Conservation (phyloP, 2,113 vertebrate genomes). For the Vombatus ursinus region DNA sequence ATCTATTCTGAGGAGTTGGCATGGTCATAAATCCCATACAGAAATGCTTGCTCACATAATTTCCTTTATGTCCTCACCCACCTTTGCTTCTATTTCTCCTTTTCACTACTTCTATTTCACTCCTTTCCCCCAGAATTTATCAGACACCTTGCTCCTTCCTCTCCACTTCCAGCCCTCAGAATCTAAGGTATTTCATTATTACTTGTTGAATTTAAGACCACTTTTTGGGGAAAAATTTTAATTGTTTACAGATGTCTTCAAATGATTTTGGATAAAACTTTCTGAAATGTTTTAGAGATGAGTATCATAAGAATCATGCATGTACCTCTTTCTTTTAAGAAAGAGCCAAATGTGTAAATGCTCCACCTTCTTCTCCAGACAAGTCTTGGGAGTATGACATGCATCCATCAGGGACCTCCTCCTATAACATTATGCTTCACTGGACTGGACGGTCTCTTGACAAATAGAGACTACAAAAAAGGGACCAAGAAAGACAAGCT, state of each 20-base stretch:
- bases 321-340: neutral
- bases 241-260: neutral
- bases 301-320: neutral
- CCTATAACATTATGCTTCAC: neutral
- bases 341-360: neutral
- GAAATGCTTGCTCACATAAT: conserved; percentile 93
- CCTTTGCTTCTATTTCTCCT: conserved; percentile 70
- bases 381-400: neutral
- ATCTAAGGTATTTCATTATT: neutral
- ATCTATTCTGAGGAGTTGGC: conserved; percentile 95
- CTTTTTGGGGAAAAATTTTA: neutral
- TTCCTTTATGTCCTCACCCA: conserved; percentile 88
- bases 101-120: too few species aligned
- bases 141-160: neutral
- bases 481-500: neutral
- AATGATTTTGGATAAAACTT: neutral
- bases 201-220: neutral
- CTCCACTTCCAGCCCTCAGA: neutral
- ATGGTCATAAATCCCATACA: conserved; percentile 98
- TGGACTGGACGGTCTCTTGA: neutral
- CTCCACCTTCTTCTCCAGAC: neutral
- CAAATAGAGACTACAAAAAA: neutral
- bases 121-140: neutral
- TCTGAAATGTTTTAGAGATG: neutral
- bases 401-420: neutral